phyloP scores from a whole-genome alignment of 2,113 vertebrate species.

The Falcunculus frontatus region DNA sequence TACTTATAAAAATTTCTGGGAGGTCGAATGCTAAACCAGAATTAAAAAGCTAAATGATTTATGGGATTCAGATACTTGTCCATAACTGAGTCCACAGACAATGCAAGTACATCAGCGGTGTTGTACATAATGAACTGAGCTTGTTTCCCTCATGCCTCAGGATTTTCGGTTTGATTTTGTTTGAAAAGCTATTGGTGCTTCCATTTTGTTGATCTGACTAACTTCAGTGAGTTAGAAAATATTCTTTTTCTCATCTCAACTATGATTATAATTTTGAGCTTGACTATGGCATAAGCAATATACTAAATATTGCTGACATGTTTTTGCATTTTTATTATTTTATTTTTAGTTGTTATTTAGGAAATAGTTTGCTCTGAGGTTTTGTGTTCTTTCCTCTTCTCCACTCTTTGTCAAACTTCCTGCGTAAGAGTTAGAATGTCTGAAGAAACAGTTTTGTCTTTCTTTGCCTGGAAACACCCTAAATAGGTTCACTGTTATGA shows the following conservation, averaged over 20 bases:
- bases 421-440: not conserved
- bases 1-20: not conserved
- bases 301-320: not conserved
- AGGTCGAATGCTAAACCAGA: not conserved
- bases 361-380: not conserved
- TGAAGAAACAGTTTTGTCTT: not conserved
- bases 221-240: not conserved
- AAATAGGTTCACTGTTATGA: rapidly evolving
- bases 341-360: not conserved
- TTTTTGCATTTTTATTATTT: not conserved
- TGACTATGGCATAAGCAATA: not conserved
- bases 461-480: not conserved
- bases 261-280: not conserved
- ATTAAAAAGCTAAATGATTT: not conserved
- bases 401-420: not conserved
- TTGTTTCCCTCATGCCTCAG: not conserved
- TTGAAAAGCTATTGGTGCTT: not conserved
- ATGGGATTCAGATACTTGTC: not conserved
- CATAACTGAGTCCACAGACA: not conserved
- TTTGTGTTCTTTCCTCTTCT: not conserved
- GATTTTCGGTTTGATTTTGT: not conserved
- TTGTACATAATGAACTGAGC: not conserved
- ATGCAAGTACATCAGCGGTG: not conserved
- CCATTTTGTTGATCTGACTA: not conserved
- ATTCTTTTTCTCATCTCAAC: not conserved